Percentiles rank a stretch among this genome's conserved stretches.
phyloP scores from a whole-genome alignment of 2,888 invertebrate species.

The Molanna angustata region DNA sequence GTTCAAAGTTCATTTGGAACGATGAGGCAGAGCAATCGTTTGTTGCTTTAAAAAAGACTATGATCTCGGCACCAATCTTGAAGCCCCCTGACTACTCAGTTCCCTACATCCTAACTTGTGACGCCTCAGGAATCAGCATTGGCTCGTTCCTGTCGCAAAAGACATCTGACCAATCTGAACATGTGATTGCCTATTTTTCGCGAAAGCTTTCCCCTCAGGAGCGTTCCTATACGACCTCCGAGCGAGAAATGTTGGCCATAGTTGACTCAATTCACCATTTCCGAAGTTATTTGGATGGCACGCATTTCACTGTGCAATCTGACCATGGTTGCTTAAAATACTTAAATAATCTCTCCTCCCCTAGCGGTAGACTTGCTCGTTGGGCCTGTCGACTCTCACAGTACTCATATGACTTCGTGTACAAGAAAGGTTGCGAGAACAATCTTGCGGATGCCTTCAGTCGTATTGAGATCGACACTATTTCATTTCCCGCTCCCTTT shows the following conservation, averaged over 20 bases:
- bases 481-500: no score
- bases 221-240: background rate
- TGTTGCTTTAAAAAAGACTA: background rate
- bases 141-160: slow-evolving; percentile 5
- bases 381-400: background rate
- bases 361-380: background rate
- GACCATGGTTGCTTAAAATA: background rate
- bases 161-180: background rate
- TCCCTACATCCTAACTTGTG: slow-evolving; percentile 5
- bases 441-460: background rate
- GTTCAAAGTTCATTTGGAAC: background rate
- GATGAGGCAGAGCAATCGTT: background rate
- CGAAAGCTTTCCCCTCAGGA: background rate
- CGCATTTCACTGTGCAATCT: no score
- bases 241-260: background rate
- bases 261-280: background rate
- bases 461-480: no score
- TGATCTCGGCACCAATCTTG: background rate
- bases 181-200: slow-evolving; percentile 1
- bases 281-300: background rate
- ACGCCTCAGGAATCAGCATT: background rate
- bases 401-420: background rate
- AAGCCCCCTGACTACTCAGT: background rate
- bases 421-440: background rate
- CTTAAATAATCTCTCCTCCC: background rate